Conservation (phyloP, 1,140 invertebrate species). For the Rhizoglyphus robini region DNA sequence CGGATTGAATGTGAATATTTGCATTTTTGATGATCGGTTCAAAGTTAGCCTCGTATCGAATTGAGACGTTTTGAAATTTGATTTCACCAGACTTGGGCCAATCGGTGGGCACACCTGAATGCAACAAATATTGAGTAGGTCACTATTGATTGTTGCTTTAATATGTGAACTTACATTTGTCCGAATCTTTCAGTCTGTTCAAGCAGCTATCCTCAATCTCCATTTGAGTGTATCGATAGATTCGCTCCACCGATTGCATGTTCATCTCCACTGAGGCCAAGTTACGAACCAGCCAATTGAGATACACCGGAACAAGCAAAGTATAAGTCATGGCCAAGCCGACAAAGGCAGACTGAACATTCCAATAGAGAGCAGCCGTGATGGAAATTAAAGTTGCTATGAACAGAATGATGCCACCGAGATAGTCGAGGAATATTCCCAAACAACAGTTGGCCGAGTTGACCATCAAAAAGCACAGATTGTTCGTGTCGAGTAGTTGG, state of each 20-base stretch:
- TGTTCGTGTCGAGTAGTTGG: constrained; percentile 52
- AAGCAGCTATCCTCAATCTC: constrained; percentile 36
- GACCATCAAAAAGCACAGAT: constrained; percentile 56
- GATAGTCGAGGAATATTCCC: constrained; percentile 55
- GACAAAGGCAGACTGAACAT: constrained; percentile 36
- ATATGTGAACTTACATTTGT: neutral
- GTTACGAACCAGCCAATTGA: constrained; percentile 50
- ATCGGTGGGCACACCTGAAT: constrained; percentile 17
- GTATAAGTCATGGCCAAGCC: constrained; percentile 57
- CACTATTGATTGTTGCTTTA: neutral
- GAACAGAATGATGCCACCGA: constrained; percentile 60
- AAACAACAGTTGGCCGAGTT: constrained; percentile 68
- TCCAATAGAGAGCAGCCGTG: constrained; percentile 28
- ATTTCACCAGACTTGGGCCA: constrained; percentile 58
- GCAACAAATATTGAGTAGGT: neutral
- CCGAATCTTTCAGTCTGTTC: neutral
- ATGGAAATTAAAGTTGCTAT: constrained; percentile 49
- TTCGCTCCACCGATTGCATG: constrained; percentile 48
- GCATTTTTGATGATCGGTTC: constrained; percentile 49
- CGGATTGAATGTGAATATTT: constrained; percentile 38
- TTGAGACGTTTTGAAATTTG: constrained; percentile 49
- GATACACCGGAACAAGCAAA: constrained; percentile 60
- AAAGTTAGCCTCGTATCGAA: constrained; percentile 46
- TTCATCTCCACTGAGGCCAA: constrained; percentile 48
- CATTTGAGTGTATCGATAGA: constrained; percentile 55